Conservation (phyloP, 2,888 invertebrate genomes). For the Apocheima hispidaria region DNA sequence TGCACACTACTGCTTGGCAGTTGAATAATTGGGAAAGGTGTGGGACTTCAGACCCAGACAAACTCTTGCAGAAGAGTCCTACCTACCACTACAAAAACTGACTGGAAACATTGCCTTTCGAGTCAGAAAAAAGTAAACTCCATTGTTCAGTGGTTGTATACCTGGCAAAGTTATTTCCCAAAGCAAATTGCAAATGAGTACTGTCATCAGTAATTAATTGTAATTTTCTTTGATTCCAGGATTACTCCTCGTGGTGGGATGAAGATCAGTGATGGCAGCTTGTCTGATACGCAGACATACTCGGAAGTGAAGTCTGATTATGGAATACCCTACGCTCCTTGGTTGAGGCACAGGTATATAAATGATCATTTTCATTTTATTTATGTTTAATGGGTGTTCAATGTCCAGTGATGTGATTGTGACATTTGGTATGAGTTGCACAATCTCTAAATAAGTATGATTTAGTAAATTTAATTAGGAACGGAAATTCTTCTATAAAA, state of each 20-base stretch:
- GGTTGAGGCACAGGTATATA: conserved; percentile 92
- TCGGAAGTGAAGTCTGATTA: conserved; percentile 91
- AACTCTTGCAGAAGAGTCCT: no score
- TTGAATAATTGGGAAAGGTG: no score
- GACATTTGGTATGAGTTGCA: conserved; percentile 10
- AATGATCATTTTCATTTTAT: background rate
- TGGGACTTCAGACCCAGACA: no score
- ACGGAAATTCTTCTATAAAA: background rate
- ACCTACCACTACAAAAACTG: no score
- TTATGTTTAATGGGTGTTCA: conserved; percentile 27
- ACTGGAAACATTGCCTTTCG: no score
- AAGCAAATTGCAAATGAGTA: no score
- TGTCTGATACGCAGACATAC: conserved; percentile 94
- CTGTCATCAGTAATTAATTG: background rate
- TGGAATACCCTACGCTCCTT: conserved; percentile 93
- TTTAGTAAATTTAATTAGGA: background rate
- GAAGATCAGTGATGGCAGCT: conserved; percentile 91
- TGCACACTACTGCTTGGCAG: no score
- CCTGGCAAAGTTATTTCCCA: no score
- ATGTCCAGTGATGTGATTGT: conserved; percentile 41
- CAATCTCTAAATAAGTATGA: background rate
- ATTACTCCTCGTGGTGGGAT: conserved; percentile 83
- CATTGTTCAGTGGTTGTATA: no score
- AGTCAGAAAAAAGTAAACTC: no score
- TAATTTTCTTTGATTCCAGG: conserved; percentile 60